Conservation (phyloP, 2,113 vertebrate species). For the Triplophysa tibetana region DNA sequence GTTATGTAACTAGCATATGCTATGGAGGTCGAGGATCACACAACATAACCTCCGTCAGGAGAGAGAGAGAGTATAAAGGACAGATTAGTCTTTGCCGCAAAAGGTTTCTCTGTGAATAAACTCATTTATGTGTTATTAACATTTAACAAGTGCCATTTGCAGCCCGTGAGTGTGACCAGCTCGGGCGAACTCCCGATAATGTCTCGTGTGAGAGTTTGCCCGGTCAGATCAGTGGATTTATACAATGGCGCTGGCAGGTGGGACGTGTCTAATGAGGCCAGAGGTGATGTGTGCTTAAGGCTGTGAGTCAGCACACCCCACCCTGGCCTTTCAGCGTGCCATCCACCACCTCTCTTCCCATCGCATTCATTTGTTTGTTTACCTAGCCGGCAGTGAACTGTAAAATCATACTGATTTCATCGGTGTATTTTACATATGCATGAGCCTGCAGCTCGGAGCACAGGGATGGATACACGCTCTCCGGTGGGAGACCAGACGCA, state of each 20-base stretch:
- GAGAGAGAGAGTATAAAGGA: slow-evolving; percentile 17
- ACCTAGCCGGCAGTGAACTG: slow-evolving; percentile 40
- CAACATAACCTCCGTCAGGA: background rate
- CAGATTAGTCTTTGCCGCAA: slow-evolving; percentile 46
- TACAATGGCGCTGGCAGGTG: slow-evolving; percentile 39
- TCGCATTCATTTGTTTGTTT: slow-evolving; percentile 55
- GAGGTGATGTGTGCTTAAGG: slow-evolving; percentile 17
- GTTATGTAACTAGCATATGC: background rate
- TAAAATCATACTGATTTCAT: slow-evolving; percentile 53
- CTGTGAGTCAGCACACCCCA: slow-evolving; percentile 12
- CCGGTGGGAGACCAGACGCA: slow-evolving; percentile 10
- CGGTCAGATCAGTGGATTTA: slow-evolving; percentile 50
- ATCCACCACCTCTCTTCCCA: slow-evolving; percentile 17
- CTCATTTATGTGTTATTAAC: slow-evolving; percentile 62
- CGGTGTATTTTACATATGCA: slow-evolving; percentile 54
- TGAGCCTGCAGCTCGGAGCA: slow-evolving; percentile 39
- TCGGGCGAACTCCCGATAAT: slow-evolving; percentile 47
- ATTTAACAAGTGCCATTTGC: slow-evolving; percentile 62
- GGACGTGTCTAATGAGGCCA: slow-evolving; percentile 44
- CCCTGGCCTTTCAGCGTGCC: slow-evolving; percentile 1
- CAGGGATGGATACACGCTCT: slow-evolving; percentile 15
- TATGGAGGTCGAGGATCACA: background rate
- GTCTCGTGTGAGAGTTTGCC: slow-evolving; percentile 37
- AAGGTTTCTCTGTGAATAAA: slow-evolving; percentile 56
- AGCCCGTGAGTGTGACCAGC: slow-evolving; percentile 14